phyloP scores from a whole-genome alignment of 2,888 invertebrate genomes.

The Yponomeuta malinellus region DNA sequence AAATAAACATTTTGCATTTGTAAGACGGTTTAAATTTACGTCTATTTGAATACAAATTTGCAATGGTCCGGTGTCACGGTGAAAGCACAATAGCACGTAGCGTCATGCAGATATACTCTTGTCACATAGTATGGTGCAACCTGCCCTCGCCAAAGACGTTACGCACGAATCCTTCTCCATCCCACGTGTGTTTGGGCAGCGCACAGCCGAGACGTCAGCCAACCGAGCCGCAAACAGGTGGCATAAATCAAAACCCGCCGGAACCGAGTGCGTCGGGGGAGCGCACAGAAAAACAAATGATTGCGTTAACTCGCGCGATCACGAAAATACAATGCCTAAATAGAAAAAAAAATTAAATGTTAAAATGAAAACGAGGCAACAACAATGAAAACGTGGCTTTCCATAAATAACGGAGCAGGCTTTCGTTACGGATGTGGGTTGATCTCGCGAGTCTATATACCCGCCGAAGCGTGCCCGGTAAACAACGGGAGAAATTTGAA shows the following conservation, averaged over 20 bases:
- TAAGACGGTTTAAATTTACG: no score
- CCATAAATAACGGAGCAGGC: constrained; percentile 70
- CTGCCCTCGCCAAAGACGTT: constrained; percentile 14
- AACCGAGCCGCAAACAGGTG: constrained; percentile 12
- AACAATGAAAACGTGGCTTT: constrained; percentile 68
- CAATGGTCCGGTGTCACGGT: no score
- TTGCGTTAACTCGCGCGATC: constrained; percentile 44
- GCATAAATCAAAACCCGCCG: constrained; percentile 48
- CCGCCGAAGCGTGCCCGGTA: constrained; percentile 54
- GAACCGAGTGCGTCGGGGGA: constrained; percentile 50
- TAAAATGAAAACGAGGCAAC: constrained; percentile 65
- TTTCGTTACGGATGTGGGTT: constrained; percentile 70
- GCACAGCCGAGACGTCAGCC: background rate
- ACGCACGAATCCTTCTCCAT: constrained; percentile 38
- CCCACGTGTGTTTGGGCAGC: background rate
- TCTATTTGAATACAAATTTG: no score
- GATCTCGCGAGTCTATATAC: constrained; percentile 67
- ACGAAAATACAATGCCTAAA: constrained; percentile 51
- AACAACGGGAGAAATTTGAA: constrained; percentile 62
- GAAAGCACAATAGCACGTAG: no score
- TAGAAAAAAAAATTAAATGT: constrained; percentile 57
- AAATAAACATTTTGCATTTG: no score
- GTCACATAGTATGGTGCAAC: no score
- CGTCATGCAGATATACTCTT: no score
- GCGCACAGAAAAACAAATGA: constrained; percentile 58